Percentiles rank a stretch among this genome's conserved stretches.
phyloP scores from a whole-genome alignment of 2,797 vertebrate genomes.

The Nothura maculosa region DNA sequence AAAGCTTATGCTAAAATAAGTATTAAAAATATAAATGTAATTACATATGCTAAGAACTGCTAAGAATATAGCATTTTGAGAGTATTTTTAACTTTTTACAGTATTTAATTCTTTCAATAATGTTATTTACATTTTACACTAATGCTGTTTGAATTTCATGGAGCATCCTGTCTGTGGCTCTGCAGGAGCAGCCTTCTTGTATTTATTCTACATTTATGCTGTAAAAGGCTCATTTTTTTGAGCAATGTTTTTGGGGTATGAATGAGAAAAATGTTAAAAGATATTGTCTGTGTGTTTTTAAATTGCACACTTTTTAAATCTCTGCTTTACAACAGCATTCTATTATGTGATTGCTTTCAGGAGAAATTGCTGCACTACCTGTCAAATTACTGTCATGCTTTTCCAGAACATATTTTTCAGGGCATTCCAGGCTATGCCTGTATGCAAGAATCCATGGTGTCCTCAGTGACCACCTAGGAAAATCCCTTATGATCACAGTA shows the following conservation, averaged over 20 bases:
- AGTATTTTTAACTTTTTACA: neutral
- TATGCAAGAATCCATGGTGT: neutral
- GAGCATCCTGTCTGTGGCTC: neutral
- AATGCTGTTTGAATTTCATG: neutral
- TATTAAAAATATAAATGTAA: neutral
- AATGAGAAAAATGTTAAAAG: neutral
- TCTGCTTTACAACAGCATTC: neutral
- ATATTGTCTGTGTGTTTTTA: neutral
- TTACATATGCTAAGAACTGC: neutral
- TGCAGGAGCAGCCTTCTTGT: neutral
- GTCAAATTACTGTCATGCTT: neutral
- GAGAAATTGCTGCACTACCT: neutral
- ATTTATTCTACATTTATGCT: neutral
- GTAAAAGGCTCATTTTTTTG: neutral
- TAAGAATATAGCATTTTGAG: neutral
- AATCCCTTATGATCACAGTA: neutral
- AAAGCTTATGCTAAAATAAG: neutral
- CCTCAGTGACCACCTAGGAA: neutral
- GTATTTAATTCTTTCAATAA: neutral
- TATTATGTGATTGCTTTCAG: neutral
- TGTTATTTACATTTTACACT: neutral
- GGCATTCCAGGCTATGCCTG: neutral
- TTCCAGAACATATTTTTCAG: neutral
- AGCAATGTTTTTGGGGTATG: neutral
- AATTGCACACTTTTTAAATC: neutral